Evolutionary conservation across 2,797 vertebrate species (phyloP), one percentile per base, ranked within the genome.

Genomic region (Setipinna tenuifilis): DNA sequence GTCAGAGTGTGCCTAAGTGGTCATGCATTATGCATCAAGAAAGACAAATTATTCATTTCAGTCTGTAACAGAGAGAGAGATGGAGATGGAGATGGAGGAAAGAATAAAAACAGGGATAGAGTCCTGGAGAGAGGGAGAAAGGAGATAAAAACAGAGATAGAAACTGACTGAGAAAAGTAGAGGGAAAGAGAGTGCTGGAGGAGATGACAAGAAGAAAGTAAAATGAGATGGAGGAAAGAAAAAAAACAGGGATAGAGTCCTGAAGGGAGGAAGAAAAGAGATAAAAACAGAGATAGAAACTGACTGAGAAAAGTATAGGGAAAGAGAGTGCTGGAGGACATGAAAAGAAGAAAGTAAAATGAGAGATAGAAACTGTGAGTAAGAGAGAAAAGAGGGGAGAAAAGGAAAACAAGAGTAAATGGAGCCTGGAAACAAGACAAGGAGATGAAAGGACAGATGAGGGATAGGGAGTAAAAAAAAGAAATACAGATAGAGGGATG

Each of bases 41-140:
- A 19, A 3, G 35, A 80, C 31, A 17, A 80, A 19, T 84, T 9
- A 78, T 44, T 78, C 31, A 78, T 44, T 41, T 19, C 71, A 44
- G 71, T 44, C 71, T 35, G 68, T 11, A 46, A 81, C 3, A 11
- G 21, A 86, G 28, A 62, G 12, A 81, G 35, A 82, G 82, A 81
- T 83, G 44, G 41, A 82, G 82, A 81, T 83, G 44, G 41, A 57
- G 46, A 16, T 87, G 87, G 82, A 85, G 85, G 86, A 83, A 86
- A 46, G 61, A 83, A 46, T 17, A 41, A 62, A 12, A 9, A 21
- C 6, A 54, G 25, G 28, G 44, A n/a, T 82, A 7, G 44, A 50
- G 11, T n/a, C 35, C 35, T 41, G 35, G 16, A 50, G 46, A 41
- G 44, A 50, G 46, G 1, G 21, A 23, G 25, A 46, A 23, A 23